A percentile compares a stretch with the other conserved stretches of the same genome.
phyloP scores from a whole-genome alignment of 2,888 invertebrate genomes.

The Nephrotoma appendiculata region DNA sequence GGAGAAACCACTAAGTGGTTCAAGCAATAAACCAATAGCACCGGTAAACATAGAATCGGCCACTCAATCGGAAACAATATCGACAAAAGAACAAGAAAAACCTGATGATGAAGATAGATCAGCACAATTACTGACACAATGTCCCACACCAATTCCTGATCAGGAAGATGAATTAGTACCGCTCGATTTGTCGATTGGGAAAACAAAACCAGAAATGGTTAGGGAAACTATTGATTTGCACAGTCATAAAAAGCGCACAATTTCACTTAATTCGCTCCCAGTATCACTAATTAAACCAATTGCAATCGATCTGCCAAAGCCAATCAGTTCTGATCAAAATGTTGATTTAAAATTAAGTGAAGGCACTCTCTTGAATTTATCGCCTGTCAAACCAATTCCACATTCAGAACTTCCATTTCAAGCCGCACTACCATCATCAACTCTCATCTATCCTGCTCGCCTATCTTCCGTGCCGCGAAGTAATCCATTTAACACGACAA shows the following conservation, averaged over 20 bases:
- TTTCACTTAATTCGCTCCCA: background rate
- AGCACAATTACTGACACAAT: background rate
- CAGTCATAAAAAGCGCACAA: background rate
- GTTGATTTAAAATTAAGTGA: background rate
- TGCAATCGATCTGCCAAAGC: background rate
- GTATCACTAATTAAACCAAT: background rate
- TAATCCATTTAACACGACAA: background rate
- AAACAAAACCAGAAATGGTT: background rate
- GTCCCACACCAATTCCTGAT: background rate
- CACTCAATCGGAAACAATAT: background rate
- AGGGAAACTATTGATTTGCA: background rate
- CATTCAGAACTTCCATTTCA: background rate
- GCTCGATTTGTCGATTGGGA: background rate
- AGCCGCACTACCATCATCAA: background rate
- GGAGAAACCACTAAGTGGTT: conserved; percentile 9
- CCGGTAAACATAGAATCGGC: background rate
- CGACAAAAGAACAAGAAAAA: background rate
- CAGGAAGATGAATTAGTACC: background rate
- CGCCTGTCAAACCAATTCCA: background rate
- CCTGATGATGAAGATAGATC: background rate
- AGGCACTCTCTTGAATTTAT: background rate
- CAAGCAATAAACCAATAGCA: background rate
- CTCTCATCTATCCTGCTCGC: background rate
- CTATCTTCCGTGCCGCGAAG: background rate
- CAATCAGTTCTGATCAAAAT: background rate